phyloP scores from a whole-genome alignment of 2,888 invertebrate species.

The Melinopterus prodromus region DNA sequence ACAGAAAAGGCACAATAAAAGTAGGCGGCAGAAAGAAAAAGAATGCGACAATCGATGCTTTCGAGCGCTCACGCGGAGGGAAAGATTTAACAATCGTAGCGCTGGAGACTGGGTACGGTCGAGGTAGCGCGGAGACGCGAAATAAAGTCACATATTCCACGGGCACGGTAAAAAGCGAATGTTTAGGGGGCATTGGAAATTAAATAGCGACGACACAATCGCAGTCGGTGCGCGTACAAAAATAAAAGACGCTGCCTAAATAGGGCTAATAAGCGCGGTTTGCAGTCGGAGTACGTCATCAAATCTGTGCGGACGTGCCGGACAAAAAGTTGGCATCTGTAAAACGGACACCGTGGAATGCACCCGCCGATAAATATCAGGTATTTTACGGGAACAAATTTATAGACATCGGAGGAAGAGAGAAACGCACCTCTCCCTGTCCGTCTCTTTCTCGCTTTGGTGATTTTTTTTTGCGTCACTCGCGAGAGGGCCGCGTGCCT shows the following conservation, averaged over 20 bases:
- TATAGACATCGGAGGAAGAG: slow-evolving; percentile 50
- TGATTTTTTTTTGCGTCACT: slow-evolving; percentile 42
- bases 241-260: slow-evolving; percentile 48
- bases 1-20: neutral
- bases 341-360: slow-evolving; percentile 52
- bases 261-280: slow-evolving; percentile 55
- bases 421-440: slow-evolving; percentile 45
- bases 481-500: slow-evolving; percentile 47
- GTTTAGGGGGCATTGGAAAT: slow-evolving; percentile 37
- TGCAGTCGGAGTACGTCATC: slow-evolving; percentile 56
- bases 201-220: slow-evolving; percentile 32
- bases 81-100: slow-evolving; percentile 27
- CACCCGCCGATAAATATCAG: slow-evolving; percentile 44
- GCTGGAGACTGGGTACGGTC: slow-evolving; percentile 20
- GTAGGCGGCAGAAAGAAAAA: neutral
- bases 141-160: slow-evolving; percentile 38
- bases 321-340: slow-evolving; percentile 53
- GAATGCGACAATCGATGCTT: neutral
- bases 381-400: slow-evolving; percentile 51
- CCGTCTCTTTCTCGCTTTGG: slow-evolving; percentile 23
- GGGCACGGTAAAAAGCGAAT: slow-evolving; percentile 35
- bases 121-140: slow-evolving; percentile 30
- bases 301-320: slow-evolving; percentile 50
- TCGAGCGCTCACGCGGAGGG: neutral
- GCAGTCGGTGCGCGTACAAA: slow-evolving; percentile 36